These are phyloP conservation scores for Corythornis cristatus DNA, from an alignment of 2,113 vertebrate genomes.

Conservation along the genomic window DNA sequence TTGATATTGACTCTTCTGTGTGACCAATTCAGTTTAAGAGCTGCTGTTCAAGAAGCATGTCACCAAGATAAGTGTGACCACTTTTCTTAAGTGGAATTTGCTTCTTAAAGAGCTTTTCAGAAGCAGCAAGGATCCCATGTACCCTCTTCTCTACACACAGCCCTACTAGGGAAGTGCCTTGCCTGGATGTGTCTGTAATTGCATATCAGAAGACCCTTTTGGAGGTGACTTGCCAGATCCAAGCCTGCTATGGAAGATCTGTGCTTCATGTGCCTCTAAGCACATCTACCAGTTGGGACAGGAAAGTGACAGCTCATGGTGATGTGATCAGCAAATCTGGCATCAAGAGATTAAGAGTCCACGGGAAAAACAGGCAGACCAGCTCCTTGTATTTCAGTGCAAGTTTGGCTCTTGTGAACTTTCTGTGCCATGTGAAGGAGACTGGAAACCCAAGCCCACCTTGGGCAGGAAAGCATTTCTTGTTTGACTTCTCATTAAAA, in stretches of 20 bases:
- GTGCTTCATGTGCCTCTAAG: neutral
- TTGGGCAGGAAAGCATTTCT: neutral
- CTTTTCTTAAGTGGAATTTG: rapidly evolving
- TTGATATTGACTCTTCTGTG: neutral
- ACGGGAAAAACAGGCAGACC: neutral
- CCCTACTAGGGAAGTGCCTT: neutral
- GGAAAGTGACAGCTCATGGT: neutral
- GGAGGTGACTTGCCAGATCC: neutral
- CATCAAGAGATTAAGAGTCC: neutral
- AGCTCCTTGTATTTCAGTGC: neutral
- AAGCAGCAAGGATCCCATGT: neutral
- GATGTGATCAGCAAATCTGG: neutral
- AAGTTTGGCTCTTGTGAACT: neutral
- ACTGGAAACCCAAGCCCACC: neutral
- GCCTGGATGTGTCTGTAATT: neutral
- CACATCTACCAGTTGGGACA: neutral
- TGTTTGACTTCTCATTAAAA: neutral
- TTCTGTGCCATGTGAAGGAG: neutral
- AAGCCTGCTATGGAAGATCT: neutral
- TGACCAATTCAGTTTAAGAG: neutral
- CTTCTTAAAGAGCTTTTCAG: neutral
- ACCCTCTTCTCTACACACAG: neutral
- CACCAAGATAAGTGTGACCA: neutral
- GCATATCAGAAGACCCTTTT: neutral
- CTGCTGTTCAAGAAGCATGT: neutral